A percentile compares a stretch with the other conserved stretches of the same genome.
Evolutionary conservation across 2,797 vertebrate species (phyloP).

Genomic region (Urosaurus nigricauda): DNA sequence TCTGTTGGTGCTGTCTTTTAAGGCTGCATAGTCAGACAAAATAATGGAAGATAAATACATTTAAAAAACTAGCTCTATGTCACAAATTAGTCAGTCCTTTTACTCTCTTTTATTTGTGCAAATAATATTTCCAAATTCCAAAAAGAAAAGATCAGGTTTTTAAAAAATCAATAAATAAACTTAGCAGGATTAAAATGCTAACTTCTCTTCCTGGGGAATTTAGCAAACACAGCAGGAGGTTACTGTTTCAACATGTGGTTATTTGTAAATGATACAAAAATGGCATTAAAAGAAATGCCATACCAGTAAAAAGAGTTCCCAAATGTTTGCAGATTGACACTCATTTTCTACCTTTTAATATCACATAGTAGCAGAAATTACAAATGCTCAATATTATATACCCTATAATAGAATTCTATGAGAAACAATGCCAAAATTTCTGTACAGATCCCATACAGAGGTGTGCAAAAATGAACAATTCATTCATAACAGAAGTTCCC

Average conservation of each 20-base stretch:
- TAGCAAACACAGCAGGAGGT: slow-evolving; percentile 29
- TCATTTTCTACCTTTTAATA: slow-evolving; percentile 5
- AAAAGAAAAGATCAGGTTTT: neutral
- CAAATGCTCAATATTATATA: neutral
- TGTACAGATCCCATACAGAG: neutral
- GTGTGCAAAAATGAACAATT: neutral
- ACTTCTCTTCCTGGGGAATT: slow-evolving; percentile 22
- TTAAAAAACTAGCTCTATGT: slow-evolving; percentile 26
- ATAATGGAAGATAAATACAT: slow-evolving; percentile 41
- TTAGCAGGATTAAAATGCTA: neutral
- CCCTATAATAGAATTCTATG: neutral
- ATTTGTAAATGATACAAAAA: slow-evolving; percentile 23
- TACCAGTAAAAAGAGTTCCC: slow-evolving; percentile 10
- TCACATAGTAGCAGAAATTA: slow-evolving; percentile 24
- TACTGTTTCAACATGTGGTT: slow-evolving; percentile 47
- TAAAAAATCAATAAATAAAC: neutral
- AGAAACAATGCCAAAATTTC: neutral
- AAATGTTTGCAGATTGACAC: slow-evolving; percentile 31
- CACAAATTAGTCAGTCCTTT: slow-evolving; percentile 51
- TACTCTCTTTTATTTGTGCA: slow-evolving; percentile 54
- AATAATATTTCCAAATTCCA: slow-evolving; percentile 33
- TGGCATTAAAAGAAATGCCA: neutral
- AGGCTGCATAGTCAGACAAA: slow-evolving; percentile 62
- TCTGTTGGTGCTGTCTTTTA: slow-evolving; percentile 13
- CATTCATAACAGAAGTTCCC: neutral